Percentiles rank a stretch among this genome's conserved stretches.
Evolutionary conservation across 2,797 vertebrate species (phyloP).

Genomic region (Eutrigla gurnardus): DNA sequence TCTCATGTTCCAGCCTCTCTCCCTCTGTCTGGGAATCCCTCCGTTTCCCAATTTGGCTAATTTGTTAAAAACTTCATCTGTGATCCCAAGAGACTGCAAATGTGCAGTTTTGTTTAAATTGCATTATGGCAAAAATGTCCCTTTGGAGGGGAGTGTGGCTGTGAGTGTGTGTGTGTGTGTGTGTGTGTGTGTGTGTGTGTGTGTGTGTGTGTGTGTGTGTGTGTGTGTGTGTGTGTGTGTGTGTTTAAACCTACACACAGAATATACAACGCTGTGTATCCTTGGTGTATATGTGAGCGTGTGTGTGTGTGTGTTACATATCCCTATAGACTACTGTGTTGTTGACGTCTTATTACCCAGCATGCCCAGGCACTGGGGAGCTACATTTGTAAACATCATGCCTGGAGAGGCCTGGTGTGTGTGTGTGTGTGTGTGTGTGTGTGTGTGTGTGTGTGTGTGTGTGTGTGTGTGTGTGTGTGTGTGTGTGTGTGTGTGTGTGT

Average conservation of each 20-base stretch:
- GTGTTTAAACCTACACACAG: slow-evolving; percentile 2
- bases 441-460: slow-evolving; percentile 32
- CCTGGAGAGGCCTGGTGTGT: slow-evolving; percentile 62
- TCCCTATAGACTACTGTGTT: slow-evolving; percentile 75
- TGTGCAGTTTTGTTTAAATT: slow-evolving; percentile 34
- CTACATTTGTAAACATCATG: slow-evolving; percentile 80
- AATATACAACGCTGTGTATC: background rate
- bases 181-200: slow-evolving; percentile 28
- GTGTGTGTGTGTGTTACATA: slow-evolving; percentile 36
- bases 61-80: slow-evolving; percentile 31
- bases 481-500: slow-evolving; percentile 14
- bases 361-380: slow-evolving; percentile 77
- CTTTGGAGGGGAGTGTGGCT: slow-evolving; percentile 19
- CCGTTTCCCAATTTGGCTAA: slow-evolving; percentile 31
- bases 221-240: slow-evolving; percentile 36
- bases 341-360: slow-evolving; percentile 78
- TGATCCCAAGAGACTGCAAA: slow-evolving; percentile 35
- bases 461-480: slow-evolving; percentile 16
- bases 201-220: slow-evolving; percentile 10
- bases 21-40: slow-evolving; percentile 3
- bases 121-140: slow-evolving; percentile 20
- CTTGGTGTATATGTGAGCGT: slow-evolving; percentile 6
- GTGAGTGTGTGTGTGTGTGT: no score
- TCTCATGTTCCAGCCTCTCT: slow-evolving; percentile 2
- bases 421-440: slow-evolving; percentile 3